Evolutionary conservation across 2,113 vertebrate species (phyloP), one percentile per base, ranked within the genome.

Genomic region (Calidris pygmaea): DNA sequence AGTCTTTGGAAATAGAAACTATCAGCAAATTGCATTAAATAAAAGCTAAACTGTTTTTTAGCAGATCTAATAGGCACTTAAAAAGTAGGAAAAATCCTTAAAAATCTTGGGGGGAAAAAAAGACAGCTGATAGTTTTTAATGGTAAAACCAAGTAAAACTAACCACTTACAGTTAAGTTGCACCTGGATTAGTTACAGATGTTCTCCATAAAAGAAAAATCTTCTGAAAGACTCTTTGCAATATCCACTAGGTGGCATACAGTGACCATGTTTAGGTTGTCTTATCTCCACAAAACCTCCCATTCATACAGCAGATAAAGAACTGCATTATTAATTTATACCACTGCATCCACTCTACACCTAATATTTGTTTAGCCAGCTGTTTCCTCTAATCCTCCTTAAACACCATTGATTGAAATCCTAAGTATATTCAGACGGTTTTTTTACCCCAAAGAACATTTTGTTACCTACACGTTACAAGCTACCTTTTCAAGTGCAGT

Each of bases 361-460:
- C 96, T 98, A 98, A 98, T 98, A 98, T 98, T 99, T 98, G 98
- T 98, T 98, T 98, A 98, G 98, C 97, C 98, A 98, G 98, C 97
- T 98, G 98, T 98, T 98, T 98, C 98, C 98, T 97, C 96, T 98
- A 98, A 97, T 98, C 94, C 95, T 98, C 90, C 95, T 98, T 98
- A 98, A 98, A 98, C 93, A 96, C 85, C 95, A 95, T 94, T 98
- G 98, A 98, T 98, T 98, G 97, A 98, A 98, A 98, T 97, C 89
- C 95, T 95, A 89, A 97, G 92, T 90, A 97, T 95, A 94, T 94
- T 95, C 96, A 96, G 95, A 30, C 65, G 52, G 68, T 90, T 95
- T 79, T 95, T 96, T 84, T 27, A 35, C 76, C 93, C 89, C 87
- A 97, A 98, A 98, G 97, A 97, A 97, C 97, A 98, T 98, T 98